Evolutionary conservation across 2,888 invertebrate species (phyloP).

Genomic region (Thymelicus acteon): DNA sequence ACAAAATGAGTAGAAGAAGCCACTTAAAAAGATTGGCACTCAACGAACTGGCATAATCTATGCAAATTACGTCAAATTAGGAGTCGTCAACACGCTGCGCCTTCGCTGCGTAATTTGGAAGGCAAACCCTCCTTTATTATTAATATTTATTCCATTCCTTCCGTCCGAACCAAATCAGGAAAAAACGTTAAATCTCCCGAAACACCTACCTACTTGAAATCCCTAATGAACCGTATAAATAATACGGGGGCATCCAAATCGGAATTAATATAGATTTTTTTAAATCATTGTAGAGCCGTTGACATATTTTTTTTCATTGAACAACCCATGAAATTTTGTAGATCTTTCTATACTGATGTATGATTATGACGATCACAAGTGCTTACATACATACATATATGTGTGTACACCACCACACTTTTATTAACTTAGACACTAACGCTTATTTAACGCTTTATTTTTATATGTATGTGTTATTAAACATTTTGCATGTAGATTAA

Average conservation of each 20-base stretch:
- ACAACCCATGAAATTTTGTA: no score
- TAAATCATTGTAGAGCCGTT: conserved; percentile 2
- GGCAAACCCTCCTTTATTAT: conserved; percentile 83
- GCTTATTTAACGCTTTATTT: no score
- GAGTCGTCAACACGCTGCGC: conserved; percentile 80
- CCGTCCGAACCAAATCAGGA: conserved; percentile 65
- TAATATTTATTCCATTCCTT: conserved; percentile 82
- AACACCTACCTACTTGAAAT: conserved; percentile 58
- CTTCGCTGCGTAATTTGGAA: conserved; percentile 76
- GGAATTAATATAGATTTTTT: conserved; percentile 23
- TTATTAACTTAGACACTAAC: no score
- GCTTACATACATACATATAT: no score
- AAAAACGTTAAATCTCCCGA: conserved; percentile 68
- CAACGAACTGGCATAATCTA: conserved; percentile 84
- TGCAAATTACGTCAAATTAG: conserved; percentile 85
- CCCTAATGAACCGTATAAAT: conserved; percentile 75
- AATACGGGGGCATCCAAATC: conserved; percentile 50
- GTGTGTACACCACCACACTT: no score
- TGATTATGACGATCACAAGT: no score
- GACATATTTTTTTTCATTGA: not conserved
- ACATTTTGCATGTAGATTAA: no score
- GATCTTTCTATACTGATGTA: no score
- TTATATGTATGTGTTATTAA: no score
- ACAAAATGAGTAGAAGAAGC: conserved; percentile 81
- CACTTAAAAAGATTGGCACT: conserved; percentile 85